Evolutionary conservation across 2,888 invertebrate genomes (phyloP).

Genomic region (Gortyna flavago): DNA sequence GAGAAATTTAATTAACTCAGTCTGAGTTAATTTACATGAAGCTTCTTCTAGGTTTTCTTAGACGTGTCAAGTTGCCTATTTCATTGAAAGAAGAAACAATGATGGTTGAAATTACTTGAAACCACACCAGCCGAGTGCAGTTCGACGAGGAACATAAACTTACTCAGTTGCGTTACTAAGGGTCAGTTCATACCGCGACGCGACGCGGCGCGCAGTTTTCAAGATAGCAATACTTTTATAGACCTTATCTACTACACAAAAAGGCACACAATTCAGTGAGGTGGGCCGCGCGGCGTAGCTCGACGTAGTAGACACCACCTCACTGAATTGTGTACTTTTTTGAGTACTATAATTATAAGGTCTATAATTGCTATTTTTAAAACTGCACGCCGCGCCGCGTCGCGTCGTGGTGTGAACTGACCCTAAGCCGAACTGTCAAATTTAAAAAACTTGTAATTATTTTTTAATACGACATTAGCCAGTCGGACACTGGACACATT

Average conservation of each 20-base stretch:
- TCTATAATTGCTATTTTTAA: no score
- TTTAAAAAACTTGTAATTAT: not conserved
- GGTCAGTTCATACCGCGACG: no score
- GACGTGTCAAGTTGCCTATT: not conserved
- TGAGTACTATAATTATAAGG: no score
- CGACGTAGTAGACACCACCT: no score
- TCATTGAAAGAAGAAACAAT: not conserved
- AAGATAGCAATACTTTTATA: no score
- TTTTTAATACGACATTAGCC: not conserved
- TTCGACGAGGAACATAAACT: not conserved
- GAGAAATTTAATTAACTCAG: not conserved
- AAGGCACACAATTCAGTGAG: no score
- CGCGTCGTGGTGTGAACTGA: no score
- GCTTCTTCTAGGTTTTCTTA: not conserved
- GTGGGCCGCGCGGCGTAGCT: no score
- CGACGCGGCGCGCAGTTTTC: no score
- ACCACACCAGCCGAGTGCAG: not conserved
- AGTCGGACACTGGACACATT: slow-evolving; percentile 1
- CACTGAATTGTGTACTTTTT: no score
- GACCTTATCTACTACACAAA: no score
- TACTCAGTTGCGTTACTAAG: not conserved
- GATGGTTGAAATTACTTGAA: not conserved
- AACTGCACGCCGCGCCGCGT: no score
- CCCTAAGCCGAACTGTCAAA: not conserved
- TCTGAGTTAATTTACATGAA: not conserved